Evolutionary conservation across 1,140 invertebrate species (phyloP), one percentile per base, ranked within the genome.

Genomic region (Penaeus chinensis): DNA sequence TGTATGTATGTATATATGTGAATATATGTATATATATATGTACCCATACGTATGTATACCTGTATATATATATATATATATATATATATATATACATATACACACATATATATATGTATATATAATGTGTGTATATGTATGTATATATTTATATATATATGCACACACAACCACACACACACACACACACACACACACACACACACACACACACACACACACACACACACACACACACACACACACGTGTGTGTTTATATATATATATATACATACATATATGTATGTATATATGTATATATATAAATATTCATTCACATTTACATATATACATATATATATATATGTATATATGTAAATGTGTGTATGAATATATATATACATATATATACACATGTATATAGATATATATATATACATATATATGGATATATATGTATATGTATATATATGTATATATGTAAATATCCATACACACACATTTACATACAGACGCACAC

Each of bases 81-180:
- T 61, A 80, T 80, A 80, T 80, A 80, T 61, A 61, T 80, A 80
- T 80, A n/a, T 61, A 80, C 61, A 80, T 80, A n/a, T 61, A 80
- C 61, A 24, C 24, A 24, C 61, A 60, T 80, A 24, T 62, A 60
- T 80, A 16, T 80, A n/a, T 54, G 22, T 80, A 80, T 80, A 54
- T 80, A 80, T 80, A 60, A 0, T 8, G 18, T 47, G 8, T 54
- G 20, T 80, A 54, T 80, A 54, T 80, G 22, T 80, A 80, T 80
- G 61, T 54, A 80, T 80, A 80, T 80, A 80, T 80, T 22, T 80
- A 54, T 80, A 54, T 54, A 80, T 80, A 80, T 54, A 80, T 54
- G 61, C n/a, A 80, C 22, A 80, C 22, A 80, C 22, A 80, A 3
- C 61, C 22, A 80, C 22, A 80, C 22, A 80, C 19, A 80, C 61